phyloP scores from a whole-genome alignment of 2,888 invertebrate genomes.

The Hipparchia sbordonii region DNA sequence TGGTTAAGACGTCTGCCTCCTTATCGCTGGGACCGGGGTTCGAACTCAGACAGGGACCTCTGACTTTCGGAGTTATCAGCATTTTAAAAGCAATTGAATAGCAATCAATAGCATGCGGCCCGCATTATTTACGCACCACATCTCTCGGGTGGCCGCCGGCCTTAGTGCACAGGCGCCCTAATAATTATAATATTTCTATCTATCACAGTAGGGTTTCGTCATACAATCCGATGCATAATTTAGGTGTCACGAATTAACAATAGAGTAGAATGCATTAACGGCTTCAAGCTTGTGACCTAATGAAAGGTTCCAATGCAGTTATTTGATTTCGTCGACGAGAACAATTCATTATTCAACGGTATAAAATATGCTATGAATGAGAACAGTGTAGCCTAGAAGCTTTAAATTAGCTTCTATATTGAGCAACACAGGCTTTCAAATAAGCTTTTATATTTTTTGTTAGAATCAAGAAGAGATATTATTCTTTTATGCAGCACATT shows the following conservation, averaged over 20 bases:
- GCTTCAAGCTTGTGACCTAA: slow-evolving; percentile 7
- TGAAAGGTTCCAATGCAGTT: slow-evolving; percentile 20
- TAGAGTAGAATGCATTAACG: slow-evolving; percentile 28
- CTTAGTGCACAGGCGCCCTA: neutral
- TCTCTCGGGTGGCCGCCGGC: no score
- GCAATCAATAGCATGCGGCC: no score
- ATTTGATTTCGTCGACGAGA: slow-evolving; percentile 11
- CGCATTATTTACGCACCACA: no score
- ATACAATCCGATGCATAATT: slow-evolving; percentile 19
- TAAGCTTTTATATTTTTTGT: no score
- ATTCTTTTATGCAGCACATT: no score
- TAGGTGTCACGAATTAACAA: slow-evolving; percentile 41
- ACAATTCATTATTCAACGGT: slow-evolving; percentile 1
- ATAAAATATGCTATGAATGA: slow-evolving; percentile 11
- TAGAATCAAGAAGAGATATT: no score
- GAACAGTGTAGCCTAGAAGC: slow-evolving; percentile 3
- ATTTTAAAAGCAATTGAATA: no score
- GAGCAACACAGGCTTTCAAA: neutral
- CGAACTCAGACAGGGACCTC: no score
- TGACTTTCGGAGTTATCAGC: no score
- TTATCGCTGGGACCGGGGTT: no score
- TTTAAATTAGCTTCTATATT: neutral
- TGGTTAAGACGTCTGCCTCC: no score
- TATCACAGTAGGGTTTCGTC: slow-evolving; percentile 18
- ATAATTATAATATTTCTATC: slow-evolving; percentile 1